phyloP scores from a whole-genome alignment of 2,888 invertebrate species.

The Lacanobia oleracea region DNA sequence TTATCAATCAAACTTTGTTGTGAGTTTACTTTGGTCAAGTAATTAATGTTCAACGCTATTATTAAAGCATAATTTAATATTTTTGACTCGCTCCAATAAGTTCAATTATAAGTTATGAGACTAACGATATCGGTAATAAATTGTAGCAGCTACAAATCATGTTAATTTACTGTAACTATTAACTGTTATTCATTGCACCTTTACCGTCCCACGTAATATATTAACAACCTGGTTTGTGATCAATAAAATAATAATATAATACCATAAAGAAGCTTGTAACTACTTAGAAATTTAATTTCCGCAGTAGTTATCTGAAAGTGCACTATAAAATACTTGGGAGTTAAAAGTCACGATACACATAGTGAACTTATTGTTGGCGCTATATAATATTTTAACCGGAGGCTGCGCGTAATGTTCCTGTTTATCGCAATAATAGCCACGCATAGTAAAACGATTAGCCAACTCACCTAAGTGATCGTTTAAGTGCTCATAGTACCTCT shows the following conservation, averaged over 20 bases:
- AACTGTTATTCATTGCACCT: conserved; percentile 29
- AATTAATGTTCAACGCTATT: not conserved
- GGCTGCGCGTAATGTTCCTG: not conserved
- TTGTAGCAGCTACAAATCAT: conserved; percentile 46
- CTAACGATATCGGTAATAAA: conserved; percentile 42
- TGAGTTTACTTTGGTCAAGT: not conserved
- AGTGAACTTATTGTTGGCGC: not conserved
- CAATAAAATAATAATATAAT: conserved; percentile 34
- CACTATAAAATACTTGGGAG: conserved; percentile 7
- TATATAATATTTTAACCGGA: not conserved
- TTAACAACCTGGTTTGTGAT: conserved; percentile 27
- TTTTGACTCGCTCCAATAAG: conserved; percentile 16
- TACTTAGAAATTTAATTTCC: conserved; percentile 25
- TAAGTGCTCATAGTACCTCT: too few relatives aligned
- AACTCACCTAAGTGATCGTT: too few relatives aligned
- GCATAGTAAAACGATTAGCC: too few relatives aligned
- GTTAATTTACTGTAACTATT: conserved; percentile 49
- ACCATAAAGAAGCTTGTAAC: conserved; percentile 6
- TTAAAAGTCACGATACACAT: not conserved
- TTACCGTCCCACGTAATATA: conserved; percentile 25
- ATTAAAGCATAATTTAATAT: conserved; percentile 1
- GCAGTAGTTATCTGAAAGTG: conserved; percentile 12
- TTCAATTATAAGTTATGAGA: conserved; percentile 30
- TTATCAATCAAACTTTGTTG: not conserved
- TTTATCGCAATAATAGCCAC: not conserved